A percentile compares a stretch with the other conserved stretches of the same genome.
These are phyloP conservation scores for Saxidomus purpurata DNA, from an alignment of 1,140 invertebrate species.

Conservation along the genomic window DNA sequence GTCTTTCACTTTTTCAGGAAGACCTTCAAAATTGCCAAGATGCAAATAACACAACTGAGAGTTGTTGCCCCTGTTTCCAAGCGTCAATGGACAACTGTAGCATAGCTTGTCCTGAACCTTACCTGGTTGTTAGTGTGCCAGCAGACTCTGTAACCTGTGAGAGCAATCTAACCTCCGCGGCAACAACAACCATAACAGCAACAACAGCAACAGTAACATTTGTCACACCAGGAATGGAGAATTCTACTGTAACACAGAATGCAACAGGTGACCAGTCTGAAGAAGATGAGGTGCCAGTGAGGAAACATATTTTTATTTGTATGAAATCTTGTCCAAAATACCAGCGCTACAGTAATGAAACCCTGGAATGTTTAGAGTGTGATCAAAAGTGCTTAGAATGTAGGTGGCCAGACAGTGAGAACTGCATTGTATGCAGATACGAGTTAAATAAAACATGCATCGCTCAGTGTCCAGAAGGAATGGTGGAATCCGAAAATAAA, in stretches of 20 bases:
- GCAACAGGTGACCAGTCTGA: not conserved
- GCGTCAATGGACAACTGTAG: not conserved
- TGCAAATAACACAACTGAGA: not conserved
- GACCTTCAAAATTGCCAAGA: slow-evolving; percentile 16
- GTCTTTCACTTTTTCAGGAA: not conserved
- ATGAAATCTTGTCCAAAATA: not conserved
- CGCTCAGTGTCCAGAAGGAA: not conserved
- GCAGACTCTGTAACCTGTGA: too few relatives aligned
- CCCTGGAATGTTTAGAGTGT: not conserved
- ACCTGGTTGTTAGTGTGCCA: not conserved
- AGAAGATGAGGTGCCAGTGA: not conserved
- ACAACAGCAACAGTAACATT: not conserved
- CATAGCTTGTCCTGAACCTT: not conserved
- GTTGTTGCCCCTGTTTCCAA: not conserved
- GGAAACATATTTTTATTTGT: not conserved
- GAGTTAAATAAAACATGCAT: not conserved
- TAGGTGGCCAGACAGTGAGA: too few relatives aligned
- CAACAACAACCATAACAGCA: not conserved
- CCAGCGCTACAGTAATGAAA: not conserved
- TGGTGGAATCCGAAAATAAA: not conserved
- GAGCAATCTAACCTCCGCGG: not conserved
- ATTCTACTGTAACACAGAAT: not conserved
- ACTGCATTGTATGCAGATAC: slow-evolving; percentile 4
- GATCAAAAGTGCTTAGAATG: not conserved
- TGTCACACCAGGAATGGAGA: not conserved